Evolutionary conservation across 2,797 vertebrate genomes (phyloP), one percentile per base, ranked within the genome.

Genomic region (Danio kyathit): DNA sequence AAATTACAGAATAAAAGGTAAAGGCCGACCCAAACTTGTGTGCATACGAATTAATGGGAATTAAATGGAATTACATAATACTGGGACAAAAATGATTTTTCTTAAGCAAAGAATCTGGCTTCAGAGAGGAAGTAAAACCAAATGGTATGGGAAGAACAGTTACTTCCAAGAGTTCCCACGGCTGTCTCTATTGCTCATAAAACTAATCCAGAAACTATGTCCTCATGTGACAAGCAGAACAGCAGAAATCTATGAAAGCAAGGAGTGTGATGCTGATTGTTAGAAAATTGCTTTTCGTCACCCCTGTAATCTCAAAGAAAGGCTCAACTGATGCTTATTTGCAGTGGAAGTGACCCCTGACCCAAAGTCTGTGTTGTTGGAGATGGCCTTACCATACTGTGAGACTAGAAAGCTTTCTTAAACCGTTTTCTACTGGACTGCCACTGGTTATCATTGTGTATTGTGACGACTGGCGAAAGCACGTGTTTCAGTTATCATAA

Each of bases 331-430:
- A 57, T 16, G 66, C 61, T 64, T 72, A 67, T 79, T 74, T 83
- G 79, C 81, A 82, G 65, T 81, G 78, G 81, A 86, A 79, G 67
- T 81, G 65, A 85, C 74, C 74, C 59, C 19, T 82, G n/a, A 84
- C 79, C 49, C 57, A 57, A 44, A 17, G 29, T 65, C 71, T 83
- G 76, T 60, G 74, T 51, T 71, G 48, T 52, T 82, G n/a, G 29
- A 69, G 66, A 40, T 60, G 69, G 40, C 17, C 69, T 73, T 73
- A 43, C 60, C 14, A 59, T 61, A 51, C 17, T 43, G 21, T 12
- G 46, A 66, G 64, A 52, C 48, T 54, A 41, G 29, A 79, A 64
- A 66, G 9, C 10, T 14, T 71, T 54, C 44, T 17, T 17, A 0
- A 14, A 51, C 4, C 57, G 83, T 52, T 61, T 48, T 7, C 46